Percentiles rank a stretch among this genome's conserved stretches.
These are phyloP conservation scores for Acromyrmex charruanus DNA, from an alignment of 1,140 invertebrate genomes.

Conservation along the genomic window DNA sequence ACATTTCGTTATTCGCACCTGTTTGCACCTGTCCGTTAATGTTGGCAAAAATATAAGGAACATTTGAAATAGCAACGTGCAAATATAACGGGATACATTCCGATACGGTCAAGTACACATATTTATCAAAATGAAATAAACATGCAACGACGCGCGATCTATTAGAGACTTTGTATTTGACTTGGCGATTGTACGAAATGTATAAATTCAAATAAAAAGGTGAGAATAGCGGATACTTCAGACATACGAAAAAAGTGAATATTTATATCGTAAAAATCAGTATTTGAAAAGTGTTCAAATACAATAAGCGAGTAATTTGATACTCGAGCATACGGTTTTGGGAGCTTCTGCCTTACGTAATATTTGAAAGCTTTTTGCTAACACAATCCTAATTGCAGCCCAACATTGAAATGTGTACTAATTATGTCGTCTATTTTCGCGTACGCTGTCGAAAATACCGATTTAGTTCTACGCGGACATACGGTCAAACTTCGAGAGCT, in stretches of 20 bases:
- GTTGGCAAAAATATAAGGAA: neutral
- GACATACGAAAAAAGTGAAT: neutral
- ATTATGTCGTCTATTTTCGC: constrained; percentile 75
- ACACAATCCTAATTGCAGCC: constrained; percentile 43
- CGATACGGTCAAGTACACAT: neutral
- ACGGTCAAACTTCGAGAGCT: constrained; percentile 65
- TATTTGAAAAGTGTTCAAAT: constrained; percentile 38
- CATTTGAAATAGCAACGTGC: constrained; percentile 24
- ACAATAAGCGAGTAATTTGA: constrained; percentile 64
- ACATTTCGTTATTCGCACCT: neutral
- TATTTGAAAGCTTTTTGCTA: constrained; percentile 18
- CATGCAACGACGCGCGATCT: neutral
- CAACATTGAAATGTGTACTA: constrained; percentile 33
- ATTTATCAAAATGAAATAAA: neutral
- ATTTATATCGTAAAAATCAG: constrained; percentile 53
- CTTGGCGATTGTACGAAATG: neutral
- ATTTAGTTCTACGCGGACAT: constrained; percentile 62
- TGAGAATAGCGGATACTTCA: neutral
- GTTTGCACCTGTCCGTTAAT: constrained; percentile 35
- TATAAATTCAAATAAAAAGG: neutral
- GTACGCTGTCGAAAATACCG: constrained; percentile 76
- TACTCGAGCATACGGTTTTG: constrained; percentile 20
- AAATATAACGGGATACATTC: neutral
- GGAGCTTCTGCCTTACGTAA: constrained; percentile 44
- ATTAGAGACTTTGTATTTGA: neutral